Base-by-base conservation (phyloP, 2,888 invertebrate species). In the Sphinx pinastri region DNA sequence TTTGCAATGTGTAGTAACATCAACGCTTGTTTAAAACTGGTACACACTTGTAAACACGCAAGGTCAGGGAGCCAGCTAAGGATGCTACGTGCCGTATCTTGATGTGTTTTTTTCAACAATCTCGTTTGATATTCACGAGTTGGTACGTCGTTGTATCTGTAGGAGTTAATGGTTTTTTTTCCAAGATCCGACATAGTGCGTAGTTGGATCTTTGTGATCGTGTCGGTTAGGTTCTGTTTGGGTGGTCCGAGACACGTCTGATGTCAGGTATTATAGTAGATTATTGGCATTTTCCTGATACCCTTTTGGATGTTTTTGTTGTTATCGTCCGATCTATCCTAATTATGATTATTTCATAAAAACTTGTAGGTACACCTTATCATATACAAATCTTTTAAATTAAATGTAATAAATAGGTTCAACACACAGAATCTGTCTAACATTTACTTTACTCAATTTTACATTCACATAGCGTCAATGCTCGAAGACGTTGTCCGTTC, bases 71-170 rank as follows among this genome's bases (percentile, higher is more conserved):
- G 63, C 63, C 63, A 13, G 63, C 63, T 63, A 12, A 19, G 63
- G 63, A 63, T 49, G 16, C 49, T 63, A 49, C 63, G 63, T 63
- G 63, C 63, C 63, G 63, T 63, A 63, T 63, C 63, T 63, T 47
- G 63, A 49, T 49, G 63, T 38, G 63, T 38, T 63, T 45, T n/a
- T 45, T 60, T 49, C 13, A 60, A 49, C 7, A 12, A 63, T 49
- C 47, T 63, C 13, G 59, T 60, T 51, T 49, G 51, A 68, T 67
- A 59, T 67, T 67, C 68, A 63, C 19, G 47, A 47, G 47, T 19
- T 63, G 63, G 19, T 19, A 47, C 47, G 47, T 63, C 19, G 49
- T 13, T 63, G 16, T 47, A 16, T 47, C 19, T 49, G 19, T n/a
- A 19, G 49, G 19, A 47, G 49, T 63, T 47, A 47, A 19, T 63